Percentiles rank a stretch among this genome's conserved stretches.
phyloP scores from a whole-genome alignment of 2,797 vertebrate species.

The Sylvilagus floridanus region DNA sequence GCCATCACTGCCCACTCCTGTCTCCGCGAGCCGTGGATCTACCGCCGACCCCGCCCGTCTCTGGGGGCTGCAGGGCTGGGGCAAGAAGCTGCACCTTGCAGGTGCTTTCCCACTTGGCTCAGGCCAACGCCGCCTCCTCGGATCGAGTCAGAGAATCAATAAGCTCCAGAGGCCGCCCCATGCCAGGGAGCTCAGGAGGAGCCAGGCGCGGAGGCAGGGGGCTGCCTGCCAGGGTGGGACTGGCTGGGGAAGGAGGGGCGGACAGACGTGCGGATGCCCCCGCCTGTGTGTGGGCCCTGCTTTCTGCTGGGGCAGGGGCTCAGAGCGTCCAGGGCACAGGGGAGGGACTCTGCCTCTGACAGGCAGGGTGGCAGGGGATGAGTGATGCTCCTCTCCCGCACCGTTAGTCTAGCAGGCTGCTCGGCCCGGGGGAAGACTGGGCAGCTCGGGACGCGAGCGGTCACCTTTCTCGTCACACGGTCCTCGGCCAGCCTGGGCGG shows the following conservation, averaged over 20 bases:
- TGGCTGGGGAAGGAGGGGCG: not conserved
- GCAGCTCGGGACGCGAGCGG: not conserved
- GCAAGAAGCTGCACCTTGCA: rapidly evolving
- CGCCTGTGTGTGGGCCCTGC: not conserved
- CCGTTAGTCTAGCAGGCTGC: conserved; percentile 59
- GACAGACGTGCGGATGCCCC: not conserved
- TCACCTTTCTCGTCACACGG: conserved; percentile 64
- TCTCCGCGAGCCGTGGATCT: not conserved
- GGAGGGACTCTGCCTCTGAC: not conserved
- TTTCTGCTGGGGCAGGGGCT: not conserved
- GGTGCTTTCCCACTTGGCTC: not conserved
- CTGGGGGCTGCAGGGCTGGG: no score
- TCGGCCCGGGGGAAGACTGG: not conserved
- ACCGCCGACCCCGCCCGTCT: not conserved
- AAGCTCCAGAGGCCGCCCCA: not conserved
- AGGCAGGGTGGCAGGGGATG: rapidly evolving
- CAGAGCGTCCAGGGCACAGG: not conserved
- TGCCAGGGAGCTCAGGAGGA: not conserved
- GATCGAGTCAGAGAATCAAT: conserved; percentile 32
- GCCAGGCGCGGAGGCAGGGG: not conserved
- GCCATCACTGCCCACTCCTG: rapidly evolving
- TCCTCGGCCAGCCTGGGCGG: not conserved
- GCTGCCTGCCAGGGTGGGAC: not conserved
- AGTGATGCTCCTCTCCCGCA: not conserved
- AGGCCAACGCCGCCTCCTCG: not conserved